These are phyloP conservation scores for Muscina levida DNA, from an alignment of 2,888 invertebrate genomes.

Conservation along the genomic window DNA sequence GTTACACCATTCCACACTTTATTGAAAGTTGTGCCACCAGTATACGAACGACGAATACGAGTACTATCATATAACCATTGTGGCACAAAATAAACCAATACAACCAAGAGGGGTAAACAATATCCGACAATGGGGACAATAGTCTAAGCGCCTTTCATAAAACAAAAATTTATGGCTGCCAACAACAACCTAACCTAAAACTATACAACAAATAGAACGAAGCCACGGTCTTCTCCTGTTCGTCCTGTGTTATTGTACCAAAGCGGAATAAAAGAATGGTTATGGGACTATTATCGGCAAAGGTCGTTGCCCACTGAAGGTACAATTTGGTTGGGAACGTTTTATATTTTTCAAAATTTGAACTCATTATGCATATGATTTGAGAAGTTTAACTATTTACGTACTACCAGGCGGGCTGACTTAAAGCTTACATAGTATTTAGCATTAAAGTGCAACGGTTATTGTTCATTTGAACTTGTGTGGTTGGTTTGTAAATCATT, in stretches of 20 bases:
- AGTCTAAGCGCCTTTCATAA: conserved; percentile 64
- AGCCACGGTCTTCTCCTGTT: conserved; percentile 7
- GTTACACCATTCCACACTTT: background rate
- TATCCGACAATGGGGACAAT: conserved; percentile 59
- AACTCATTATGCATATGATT: background rate
- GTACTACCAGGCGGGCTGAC: background rate
- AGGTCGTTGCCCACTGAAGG: conserved; percentile 63
- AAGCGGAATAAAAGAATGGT: conserved; percentile 50
- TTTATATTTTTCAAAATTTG: conserved; percentile 5
- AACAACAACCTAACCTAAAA: conserved; percentile 63
- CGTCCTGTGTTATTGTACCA: too few relatives aligned
- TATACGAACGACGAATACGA: background rate
- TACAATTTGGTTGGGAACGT: conserved; percentile 8
- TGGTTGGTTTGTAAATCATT: background rate
- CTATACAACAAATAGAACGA: conserved; percentile 23
- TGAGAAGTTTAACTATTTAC: background rate
- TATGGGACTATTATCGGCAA: conserved; percentile 59
- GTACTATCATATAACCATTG: conserved; percentile 10
- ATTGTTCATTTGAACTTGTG: too few relatives aligned
- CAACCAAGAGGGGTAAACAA: conserved; percentile 40
- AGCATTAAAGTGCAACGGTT: background rate
- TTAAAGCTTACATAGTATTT: background rate
- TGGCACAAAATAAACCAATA: conserved; percentile 22
- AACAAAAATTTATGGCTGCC: conserved; percentile 64
- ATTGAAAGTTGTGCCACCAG: background rate